These are phyloP conservation scores for Tenualosa ilisha DNA, from an alignment of 2,797 vertebrate genomes.

Conservation along the genomic window DNA sequence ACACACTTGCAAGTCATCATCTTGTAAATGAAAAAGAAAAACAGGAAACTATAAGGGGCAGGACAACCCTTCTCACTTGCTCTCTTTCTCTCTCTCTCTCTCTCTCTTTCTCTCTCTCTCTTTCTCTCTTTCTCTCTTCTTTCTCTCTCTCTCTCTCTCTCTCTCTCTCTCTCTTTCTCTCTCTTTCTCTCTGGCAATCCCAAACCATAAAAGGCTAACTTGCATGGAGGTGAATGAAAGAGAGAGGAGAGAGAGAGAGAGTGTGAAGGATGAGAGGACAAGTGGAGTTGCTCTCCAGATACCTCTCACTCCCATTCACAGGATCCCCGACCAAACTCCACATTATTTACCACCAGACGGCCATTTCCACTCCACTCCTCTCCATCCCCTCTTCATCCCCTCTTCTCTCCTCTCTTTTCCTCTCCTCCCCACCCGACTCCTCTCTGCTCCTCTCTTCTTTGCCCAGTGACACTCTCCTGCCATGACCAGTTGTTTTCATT, in stretches of 20 bases:
- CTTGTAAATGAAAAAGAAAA: not conserved
- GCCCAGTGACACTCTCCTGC: not conserved
- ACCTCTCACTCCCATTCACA: not conserved
- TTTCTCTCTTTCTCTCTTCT: too few species aligned
- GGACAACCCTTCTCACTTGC: not conserved
- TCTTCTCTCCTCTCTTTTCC: not conserved
- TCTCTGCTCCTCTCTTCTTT: not conserved
- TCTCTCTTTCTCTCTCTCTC: too few species aligned
- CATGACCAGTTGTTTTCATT: not conserved
- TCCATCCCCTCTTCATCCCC: not conserved
- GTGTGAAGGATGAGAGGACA: not conserved
- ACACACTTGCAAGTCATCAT: not conserved
- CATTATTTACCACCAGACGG: slow-evolving; percentile 7
- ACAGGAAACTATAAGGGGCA: not conserved
- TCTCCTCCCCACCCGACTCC: not conserved
- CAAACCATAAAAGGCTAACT: too few species aligned
- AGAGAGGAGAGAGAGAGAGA: not conserved
- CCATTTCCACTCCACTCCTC: not conserved
- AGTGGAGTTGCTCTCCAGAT: slow-evolving; percentile 14
- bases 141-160: too few species aligned
- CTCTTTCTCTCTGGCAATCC: too few species aligned
- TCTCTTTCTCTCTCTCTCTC: too few species aligned
- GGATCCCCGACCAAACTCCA: not conserved
- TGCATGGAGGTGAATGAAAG: not conserved
- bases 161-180: too few species aligned